Conservation (phyloP, 1,140 invertebrate species). For the Pollicipes pollicipes region DNA sequence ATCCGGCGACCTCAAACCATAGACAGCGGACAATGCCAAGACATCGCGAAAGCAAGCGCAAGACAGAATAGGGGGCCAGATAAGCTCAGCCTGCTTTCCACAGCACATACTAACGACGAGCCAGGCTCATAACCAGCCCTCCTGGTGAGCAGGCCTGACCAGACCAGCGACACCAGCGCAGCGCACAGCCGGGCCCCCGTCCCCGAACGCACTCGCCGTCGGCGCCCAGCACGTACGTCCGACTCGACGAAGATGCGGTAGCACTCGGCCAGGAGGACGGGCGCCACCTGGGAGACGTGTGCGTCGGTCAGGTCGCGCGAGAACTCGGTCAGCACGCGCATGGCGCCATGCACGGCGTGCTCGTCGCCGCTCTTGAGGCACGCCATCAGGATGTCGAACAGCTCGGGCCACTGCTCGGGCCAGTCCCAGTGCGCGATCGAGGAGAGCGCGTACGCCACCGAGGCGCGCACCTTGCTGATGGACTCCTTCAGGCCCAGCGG, state of each 20-base stretch:
- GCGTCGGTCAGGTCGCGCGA: conserved; percentile 47
- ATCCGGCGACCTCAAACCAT: too few species aligned
- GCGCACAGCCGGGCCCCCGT: too few species aligned
- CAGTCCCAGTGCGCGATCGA: conserved; percentile 60
- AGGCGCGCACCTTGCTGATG: conserved; percentile 33
- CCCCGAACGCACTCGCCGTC: too few species aligned
- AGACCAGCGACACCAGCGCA: too few species aligned
- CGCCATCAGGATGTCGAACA: conserved; percentile 50
- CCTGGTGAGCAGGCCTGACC: too few species aligned
- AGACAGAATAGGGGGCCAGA: too few species aligned
- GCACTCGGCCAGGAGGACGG: conserved; percentile 55
- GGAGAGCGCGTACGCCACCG: conserved; percentile 54
- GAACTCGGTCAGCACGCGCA: conserved; percentile 57
- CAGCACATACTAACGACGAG: too few species aligned
- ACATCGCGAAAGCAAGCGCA: too few species aligned
- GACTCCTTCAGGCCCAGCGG: not conserved
- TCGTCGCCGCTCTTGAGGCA: conserved; percentile 33
- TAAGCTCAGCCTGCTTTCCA: too few species aligned
- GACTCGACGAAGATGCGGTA: conserved; percentile 49
- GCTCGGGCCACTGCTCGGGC: conserved; percentile 54
- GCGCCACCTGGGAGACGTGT: conserved; percentile 50
- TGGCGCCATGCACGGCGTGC: conserved; percentile 50
- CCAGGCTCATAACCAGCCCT: too few species aligned
- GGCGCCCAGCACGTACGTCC: conserved; percentile 35
- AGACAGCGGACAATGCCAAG: too few species aligned